Percentiles rank a stretch among this genome's conserved stretches.
phyloP scores from a whole-genome alignment of 1,140 invertebrate genomes.

The Scaptomyza graminum region DNA sequence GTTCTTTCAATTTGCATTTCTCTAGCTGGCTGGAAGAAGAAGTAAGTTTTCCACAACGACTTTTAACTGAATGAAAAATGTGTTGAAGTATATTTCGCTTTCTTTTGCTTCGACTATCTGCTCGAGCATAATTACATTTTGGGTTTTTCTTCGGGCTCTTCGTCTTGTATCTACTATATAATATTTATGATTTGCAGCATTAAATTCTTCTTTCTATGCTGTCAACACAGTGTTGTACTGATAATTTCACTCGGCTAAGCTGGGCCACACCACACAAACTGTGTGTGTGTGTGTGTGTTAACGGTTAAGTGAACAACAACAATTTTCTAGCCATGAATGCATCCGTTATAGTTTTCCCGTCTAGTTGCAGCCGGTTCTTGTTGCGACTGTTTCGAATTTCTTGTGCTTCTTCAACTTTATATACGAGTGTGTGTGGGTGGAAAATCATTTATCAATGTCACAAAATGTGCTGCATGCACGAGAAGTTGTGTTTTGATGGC shows the following conservation, averaged over 20 bases:
- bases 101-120: not conserved
- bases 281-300: slow-evolving; percentile 28
- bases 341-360: slow-evolving; percentile 28
- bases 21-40: slow-evolving; percentile 56
- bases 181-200: slow-evolving; percentile 70
- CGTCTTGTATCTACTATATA: slow-evolving; percentile 53
- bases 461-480: slow-evolving; percentile 76
- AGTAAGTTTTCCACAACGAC: too few species aligned
- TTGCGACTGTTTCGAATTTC: slow-evolving; percentile 58
- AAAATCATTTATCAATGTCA: slow-evolving; percentile 82
- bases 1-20: slow-evolving; percentile 78
- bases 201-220: slow-evolving; percentile 10
- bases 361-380: slow-evolving; percentile 8
- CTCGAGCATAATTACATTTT: slow-evolving; percentile 70
- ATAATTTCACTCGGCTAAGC: slow-evolving; percentile 56
- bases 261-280: slow-evolving; percentile 25
- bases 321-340: slow-evolving; percentile 75
- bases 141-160: slow-evolving; percentile 13
- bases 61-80: slow-evolving; percentile 68
- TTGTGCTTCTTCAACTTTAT: slow-evolving; percentile 63
- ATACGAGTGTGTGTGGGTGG: slow-evolving; percentile 11
- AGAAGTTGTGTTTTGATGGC: slow-evolving; percentile 44
- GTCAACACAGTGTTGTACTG: slow-evolving; percentile 18
- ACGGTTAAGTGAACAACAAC: slow-evolving; percentile 79
- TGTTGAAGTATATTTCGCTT: slow-evolving; percentile 18